Base-by-base conservation (phyloP, 2,888 invertebrate genomes). In the Epinotia brunnichana region DNA sequence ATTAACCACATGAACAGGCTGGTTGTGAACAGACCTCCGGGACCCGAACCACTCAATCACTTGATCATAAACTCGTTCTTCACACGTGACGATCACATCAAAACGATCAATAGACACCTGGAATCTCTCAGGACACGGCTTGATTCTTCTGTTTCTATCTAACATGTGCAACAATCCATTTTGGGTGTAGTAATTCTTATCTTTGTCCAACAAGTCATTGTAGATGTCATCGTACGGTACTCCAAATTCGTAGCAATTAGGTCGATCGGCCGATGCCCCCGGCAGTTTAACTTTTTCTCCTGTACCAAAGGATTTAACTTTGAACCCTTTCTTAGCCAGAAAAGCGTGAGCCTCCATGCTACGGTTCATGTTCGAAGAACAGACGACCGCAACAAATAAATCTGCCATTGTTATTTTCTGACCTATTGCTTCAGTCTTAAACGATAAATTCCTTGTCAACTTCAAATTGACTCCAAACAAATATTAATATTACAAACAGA, bases 311-410 rank as follows among this genome's bases (percentile, higher is more conserved):
- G 99, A 99, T 85, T 97, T 96, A 0, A 99, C 99, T 85, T 96
- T 96, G 86, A 98, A 99, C 15, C 99, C 99, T 84, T 99, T 99
- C 93, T 99, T 99, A 70, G 98, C 97, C 63, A 99, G 93, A 90
- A 99, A 98, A 73, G 97, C 97, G 93, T 99, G 99, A 17, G 99
- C 99, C 93, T 99, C 99, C 99, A 99, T 99, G 83, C 99, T 99
- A 74, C 99, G 95, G 87, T 99, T 99, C 98, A 99, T 99, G 89
- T 99, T 99, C 84, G 99, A 99, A 10, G 99, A 99, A 93, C 99
- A 99, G 79, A 99, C 97, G 70, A 99, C 98, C 29, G 99, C 99
- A 82, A 99, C 95, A 83, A 95, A 96, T 80, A 97, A 81, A 81
- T 95, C 90, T 73, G 83, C 85, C 89, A 90, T 89, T 35, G 66